phyloP scores from a whole-genome alignment of 1,140 invertebrate genomes.

The Dinothrombium tinctorium region DNA sequence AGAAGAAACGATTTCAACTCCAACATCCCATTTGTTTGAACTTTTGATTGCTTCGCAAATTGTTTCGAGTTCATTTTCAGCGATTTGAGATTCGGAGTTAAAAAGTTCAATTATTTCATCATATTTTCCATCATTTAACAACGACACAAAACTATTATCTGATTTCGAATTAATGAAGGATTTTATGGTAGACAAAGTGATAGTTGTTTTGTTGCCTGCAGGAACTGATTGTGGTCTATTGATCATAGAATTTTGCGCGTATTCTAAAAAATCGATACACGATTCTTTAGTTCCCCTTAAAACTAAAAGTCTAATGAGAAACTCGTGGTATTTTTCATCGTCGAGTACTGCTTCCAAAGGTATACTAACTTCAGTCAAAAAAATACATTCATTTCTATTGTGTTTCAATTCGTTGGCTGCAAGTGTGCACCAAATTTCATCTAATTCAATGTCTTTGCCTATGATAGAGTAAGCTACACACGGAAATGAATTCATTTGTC shows the following conservation, averaged over 20 bases:
- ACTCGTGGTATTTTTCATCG: constrained; percentile 3
- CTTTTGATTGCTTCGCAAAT: constrained; percentile 8
- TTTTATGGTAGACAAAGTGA: constrained; percentile 3
- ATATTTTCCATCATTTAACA: constrained; percentile 8
- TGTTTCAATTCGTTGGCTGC: constrained; percentile 10
- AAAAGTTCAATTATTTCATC: constrained; percentile 6
- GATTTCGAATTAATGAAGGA: constrained; percentile 5
- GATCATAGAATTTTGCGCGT: background rate
- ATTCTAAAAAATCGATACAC: constrained; percentile 3
- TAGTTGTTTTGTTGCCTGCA: constrained; percentile 6
- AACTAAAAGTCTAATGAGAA: constrained; percentile 8
- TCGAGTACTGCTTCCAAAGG: background rate
- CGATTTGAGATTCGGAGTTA: constrained; percentile 8
- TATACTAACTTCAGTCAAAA: constrained; percentile 5
- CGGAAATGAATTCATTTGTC: constrained; percentile 4
- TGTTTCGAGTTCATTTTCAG: background rate
- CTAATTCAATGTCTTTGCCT: constrained; percentile 2
- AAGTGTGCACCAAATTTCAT: constrained; percentile 3
- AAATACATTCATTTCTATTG: constrained; percentile 2
- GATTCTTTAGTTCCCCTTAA: constrained; percentile 8
- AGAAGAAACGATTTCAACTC: constrained; percentile 8
- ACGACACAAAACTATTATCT: background rate
- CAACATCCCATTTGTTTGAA: constrained; percentile 9
- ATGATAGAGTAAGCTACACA: background rate
- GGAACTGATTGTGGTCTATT: background rate